Base-by-base conservation (phyloP, 2,888 invertebrate genomes). In the Celastrina argiolus region DNA sequence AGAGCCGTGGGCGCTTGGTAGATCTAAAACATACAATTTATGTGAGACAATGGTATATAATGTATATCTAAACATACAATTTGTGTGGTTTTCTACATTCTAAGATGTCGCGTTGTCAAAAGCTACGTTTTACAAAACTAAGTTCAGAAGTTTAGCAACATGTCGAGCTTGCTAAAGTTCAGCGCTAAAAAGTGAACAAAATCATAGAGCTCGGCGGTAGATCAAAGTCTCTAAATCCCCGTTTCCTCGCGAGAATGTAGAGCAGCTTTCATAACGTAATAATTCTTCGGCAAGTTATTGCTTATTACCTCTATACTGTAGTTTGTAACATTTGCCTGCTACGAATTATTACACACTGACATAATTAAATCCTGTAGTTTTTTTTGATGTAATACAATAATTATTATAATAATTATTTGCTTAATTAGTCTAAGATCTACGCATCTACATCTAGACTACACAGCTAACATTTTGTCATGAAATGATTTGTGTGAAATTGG, bases 1-100 rank as follows among this genome's bases (percentile, higher is more conserved):
- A 94, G 94, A 0, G 94, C 93, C 0, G 97, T 96, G 59, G 93
- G 93, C 58, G 95, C 96, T 94, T 97, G 95, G 75, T 93, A 94
- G 80, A 94, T 93, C 94, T 94, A 87, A 66, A 66, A 73, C 56
- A 34, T 58, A 77, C 69, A 75, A 74, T 71, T 16, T 7, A 8
- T 18, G 28, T 12, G 0, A 51, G 22, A 1, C 22, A 22, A 22
- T 2, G 10, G 1, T 16, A 18, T 42, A 42, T 42, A n/a, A 16
- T 42, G 5, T 31, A 2, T 45, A 18, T 45, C 45, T 45, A 18
- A 45, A 45, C 3, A 8, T 18, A 45, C 45, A 3, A 18, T 45
- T 45, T 45, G 18, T 1, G 18, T 8, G 8, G 45, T 45, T 4
- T 18, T 45, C 8, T 18, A 18, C 16, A 45, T 45, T 45, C 45